Base-by-base conservation (phyloP, 2,888 invertebrate species). In the Tanytarsus gracilentus region DNA sequence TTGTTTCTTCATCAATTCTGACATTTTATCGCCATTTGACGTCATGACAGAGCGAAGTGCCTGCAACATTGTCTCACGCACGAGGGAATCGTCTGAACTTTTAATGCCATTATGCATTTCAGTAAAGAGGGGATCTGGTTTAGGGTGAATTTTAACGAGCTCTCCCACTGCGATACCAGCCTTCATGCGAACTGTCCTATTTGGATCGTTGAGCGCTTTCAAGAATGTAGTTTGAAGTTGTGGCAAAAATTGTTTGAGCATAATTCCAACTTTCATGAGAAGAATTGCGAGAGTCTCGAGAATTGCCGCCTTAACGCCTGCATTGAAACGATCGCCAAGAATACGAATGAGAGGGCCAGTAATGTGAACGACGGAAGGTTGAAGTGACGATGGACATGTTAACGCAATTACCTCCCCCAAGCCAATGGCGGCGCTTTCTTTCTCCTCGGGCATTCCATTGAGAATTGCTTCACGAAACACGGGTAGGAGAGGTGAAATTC, bases 191-290 rank as follows among this genome's bases (percentile, higher is more conserved):
- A 97, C 96, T 64, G 82, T 79, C 61, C 95, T 79, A 72, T 88
- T 88, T 25, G 87, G 82, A 74, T 99, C 99, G 71, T 88, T 86
- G 61, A 98, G 77, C 3, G 97, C 90, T 76, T 97, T 97, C 58
- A 97, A 80, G 77, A 99, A 98, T 16, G 98, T 98, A 2, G 97
- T 97, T 78, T 98, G 98, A 36, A 99, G 81, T 76, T 99, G 99
- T 2, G 99, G 98, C 68, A 98, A 79, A 77, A 99, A 99, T 72
- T 98, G 97, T 74, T 96, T 96, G 72, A 99, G 76, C 85, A 94
- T 88, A 33, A 86, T 82, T 48, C 95, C 95, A 63, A 96, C 95
- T 82, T 97, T 98, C 29, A 85, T 85, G 8, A 99, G 77, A n/a
- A 99, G 78, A 63, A 89, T 81, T 0, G 94, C 93, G 23, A 99